Conservation (phyloP, 2,888 invertebrate genomes). For the Trilocha varians region DNA sequence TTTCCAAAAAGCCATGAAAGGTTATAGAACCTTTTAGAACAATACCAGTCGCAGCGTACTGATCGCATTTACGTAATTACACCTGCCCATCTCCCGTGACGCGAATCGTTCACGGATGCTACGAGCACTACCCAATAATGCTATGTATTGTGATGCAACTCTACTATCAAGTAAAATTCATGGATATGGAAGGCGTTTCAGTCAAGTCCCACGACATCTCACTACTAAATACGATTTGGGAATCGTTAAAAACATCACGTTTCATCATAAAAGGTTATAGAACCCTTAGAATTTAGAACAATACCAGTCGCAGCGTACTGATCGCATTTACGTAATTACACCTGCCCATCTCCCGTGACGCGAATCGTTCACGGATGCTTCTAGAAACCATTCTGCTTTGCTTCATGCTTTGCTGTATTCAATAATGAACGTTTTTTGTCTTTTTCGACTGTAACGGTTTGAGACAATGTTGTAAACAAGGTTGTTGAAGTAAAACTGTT, state of each 20-base stretch:
- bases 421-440: neutral
- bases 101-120: conserved; percentile 18
- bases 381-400: conserved; percentile 18
- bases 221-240: too few species aligned
- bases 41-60: conserved; percentile 43
- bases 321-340: conserved; percentile 39
- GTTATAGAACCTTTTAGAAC: conserved; percentile 15
- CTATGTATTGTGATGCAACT: too few species aligned
- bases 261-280: too few species aligned
- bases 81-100: conserved; percentile 46
- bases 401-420: neutral
- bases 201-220: too few species aligned
- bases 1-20: too few species aligned
- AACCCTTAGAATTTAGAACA: conserved; percentile 11
- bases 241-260: too few species aligned
- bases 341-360: conserved; percentile 46
- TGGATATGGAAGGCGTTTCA: too few species aligned
- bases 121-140: too few species aligned
- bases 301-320: conserved; percentile 43
- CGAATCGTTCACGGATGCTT: conserved; percentile 18
- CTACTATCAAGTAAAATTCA: too few species aligned
- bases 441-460: neutral
- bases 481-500: too few species aligned
- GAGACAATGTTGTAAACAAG: too few species aligned
- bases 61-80: conserved; percentile 39